Evolutionary conservation across 2,113 vertebrate genomes (phyloP), one percentile per base, ranked within the genome.

Genomic region (Corythornis cristatus): DNA sequence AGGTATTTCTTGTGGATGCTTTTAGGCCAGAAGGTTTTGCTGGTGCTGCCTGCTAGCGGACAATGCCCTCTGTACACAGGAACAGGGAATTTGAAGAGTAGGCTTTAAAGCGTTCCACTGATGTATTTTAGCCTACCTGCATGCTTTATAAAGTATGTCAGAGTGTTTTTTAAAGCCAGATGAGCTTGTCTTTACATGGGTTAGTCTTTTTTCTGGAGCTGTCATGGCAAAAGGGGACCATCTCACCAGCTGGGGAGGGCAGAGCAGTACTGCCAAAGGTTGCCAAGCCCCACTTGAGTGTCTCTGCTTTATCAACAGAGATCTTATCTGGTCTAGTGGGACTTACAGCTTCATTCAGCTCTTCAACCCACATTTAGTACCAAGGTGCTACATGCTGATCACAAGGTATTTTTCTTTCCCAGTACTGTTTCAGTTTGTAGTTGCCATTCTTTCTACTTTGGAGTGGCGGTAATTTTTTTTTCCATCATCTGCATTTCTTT

Each of bases 251-350:
- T 0, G 21, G 42, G 45, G 28, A 19, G 20, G 33, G 26, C 43
- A 54, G 13, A 66, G 19, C 1, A 1, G 5, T 2, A 2, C 40
- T 77, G 29, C n/a, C 29, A 7, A 57, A 64, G 40, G 15, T 58
- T 3, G 5, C 2, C 1, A 90, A 54, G 16, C n/a, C 35, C 19
- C 11, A 23, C 21, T 57, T 37, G 45, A 50, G 29, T 13, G 3
- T 11, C 68, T 16, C 2, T 43, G 51, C 25, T 26, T 81, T 64
- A 35, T 4, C 43, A 81, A 25, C 31, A 65, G 50, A 72, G 13
- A 3, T 45, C 77, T 56, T 53, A 5, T 29, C 1, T 0, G 31
- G 42, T 4, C 50, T 82, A 57, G 31, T 0, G 0, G 71, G 62
- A 65, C 28, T 60, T 46, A 8, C 6, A 51, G 10, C 31, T 66